Evolutionary conservation across 2,888 invertebrate species (phyloP).

Genomic region (Tromatobia lineatoria): DNA sequence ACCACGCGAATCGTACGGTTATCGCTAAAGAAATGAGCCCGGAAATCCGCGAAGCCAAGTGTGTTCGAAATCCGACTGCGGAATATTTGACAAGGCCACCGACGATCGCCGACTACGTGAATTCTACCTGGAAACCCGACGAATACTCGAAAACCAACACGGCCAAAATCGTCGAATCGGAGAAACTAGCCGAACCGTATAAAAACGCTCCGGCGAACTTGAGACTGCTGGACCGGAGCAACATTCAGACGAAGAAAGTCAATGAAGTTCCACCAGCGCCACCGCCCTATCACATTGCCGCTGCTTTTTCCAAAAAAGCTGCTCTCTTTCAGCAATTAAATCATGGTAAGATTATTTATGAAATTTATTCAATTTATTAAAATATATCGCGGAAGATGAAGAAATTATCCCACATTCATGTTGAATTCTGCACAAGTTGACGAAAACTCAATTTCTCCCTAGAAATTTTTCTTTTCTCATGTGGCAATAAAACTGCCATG

Average conservation of each 20-base stretch:
- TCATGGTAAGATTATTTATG: constrained; percentile 61
- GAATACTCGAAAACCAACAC: constrained; percentile 83
- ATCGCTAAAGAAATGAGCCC: constrained; percentile 82
- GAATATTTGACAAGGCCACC: constrained; percentile 80
- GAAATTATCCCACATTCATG: not conserved
- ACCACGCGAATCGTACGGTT: constrained; percentile 80
- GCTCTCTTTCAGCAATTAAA: constrained; percentile 82
- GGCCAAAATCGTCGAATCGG: constrained; percentile 82
- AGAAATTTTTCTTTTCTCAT: too few species aligned
- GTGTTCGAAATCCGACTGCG: constrained; percentile 82
- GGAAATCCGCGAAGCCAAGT: constrained; percentile 84
- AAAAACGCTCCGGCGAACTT: constrained; percentile 74
- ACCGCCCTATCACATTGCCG: constrained; percentile 94
- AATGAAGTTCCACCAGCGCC: constrained; percentile 86
- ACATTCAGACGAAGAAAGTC: constrained; percentile 72
- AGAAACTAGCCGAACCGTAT: constrained; percentile 80
- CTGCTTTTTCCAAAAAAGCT: constrained; percentile 93
- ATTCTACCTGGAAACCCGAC: constrained; percentile 83
- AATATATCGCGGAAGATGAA: not conserved
- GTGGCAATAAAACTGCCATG: too few species aligned
- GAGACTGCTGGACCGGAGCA: constrained; percentile 83
- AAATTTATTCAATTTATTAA: not conserved
- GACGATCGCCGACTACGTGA: constrained; percentile 82
- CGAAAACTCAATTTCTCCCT: too few species aligned
- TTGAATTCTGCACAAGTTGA: not conserved